These are phyloP conservation scores for Tautogolabrus adspersus DNA, from an alignment of 2,113 vertebrate species.

Conservation along the genomic window DNA sequence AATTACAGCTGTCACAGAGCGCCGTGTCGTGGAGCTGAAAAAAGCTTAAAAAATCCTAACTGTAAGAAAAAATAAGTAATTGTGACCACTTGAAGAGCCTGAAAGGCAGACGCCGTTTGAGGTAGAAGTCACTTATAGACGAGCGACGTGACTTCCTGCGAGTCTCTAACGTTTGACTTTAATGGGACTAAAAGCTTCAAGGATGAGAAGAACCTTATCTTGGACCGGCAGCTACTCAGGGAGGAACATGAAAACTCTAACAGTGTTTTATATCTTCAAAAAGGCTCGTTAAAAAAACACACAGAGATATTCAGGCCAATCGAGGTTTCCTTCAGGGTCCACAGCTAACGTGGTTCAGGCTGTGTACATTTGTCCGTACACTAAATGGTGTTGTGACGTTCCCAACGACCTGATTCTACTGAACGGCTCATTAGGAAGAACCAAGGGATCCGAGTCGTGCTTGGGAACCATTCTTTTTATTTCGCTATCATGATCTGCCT, in stretches of 20 bases:
- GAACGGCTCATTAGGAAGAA: too few species aligned
- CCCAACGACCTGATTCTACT: too few species aligned
- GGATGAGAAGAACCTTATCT: neutral
- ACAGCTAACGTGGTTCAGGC: neutral
- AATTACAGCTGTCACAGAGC: neutral
- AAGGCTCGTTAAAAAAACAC: neutral
- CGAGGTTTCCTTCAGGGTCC: neutral
- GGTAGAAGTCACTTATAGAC: neutral
- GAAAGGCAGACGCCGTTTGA: neutral
- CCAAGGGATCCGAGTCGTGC: too few species aligned
- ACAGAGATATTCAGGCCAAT: neutral
- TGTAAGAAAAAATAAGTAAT: neutral
- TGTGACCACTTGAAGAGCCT: neutral
- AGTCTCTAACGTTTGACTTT: neutral
- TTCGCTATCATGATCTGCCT: too few species aligned
- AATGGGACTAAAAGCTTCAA: neutral
- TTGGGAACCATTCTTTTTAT: too few species aligned
- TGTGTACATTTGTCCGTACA: neutral
- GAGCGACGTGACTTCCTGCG: neutral
- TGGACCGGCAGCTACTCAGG: neutral
- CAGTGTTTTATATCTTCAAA: neutral
- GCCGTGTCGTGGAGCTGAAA: neutral
- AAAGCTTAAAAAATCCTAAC: neutral
- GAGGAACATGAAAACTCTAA: neutral
- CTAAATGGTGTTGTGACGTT: too few species aligned